Evolutionary conservation across 2,888 invertebrate genomes (phyloP).

Genomic region (Nowickia ferox): DNA sequence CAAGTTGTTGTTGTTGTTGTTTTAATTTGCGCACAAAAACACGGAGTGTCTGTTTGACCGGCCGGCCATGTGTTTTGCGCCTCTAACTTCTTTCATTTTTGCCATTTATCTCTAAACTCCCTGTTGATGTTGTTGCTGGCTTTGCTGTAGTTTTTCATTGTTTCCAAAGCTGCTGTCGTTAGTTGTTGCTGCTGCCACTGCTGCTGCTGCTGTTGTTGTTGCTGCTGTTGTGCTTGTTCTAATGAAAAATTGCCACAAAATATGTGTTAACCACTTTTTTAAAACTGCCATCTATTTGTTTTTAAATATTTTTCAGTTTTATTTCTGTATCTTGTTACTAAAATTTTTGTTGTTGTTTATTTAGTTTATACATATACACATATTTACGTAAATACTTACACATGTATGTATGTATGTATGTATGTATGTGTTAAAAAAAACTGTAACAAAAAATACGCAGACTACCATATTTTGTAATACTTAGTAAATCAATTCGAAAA

Average conservation of each 20-base stretch:
- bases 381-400: neutral
- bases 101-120: slow-evolving; percentile 31
- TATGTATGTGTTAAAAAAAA: slow-evolving; percentile 3
- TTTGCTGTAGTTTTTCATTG: slow-evolving; percentile 13
- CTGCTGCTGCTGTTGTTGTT: slow-evolving; percentile 35
- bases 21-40: neutral
- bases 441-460: slow-evolving; percentile 29
- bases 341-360: slow-evolving; percentile 41
- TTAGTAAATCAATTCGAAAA: slow-evolving; percentile 44
- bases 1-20: neutral
- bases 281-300: slow-evolving; percentile 75
- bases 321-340: slow-evolving; percentile 34
- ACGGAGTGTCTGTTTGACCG: neutral
- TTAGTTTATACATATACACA: neutral
- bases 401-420: slow-evolving; percentile 4
- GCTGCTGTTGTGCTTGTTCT: slow-evolving; percentile 69
- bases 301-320: slow-evolving; percentile 71
- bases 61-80: slow-evolving; percentile 1
- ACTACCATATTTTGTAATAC: slow-evolving; percentile 41
- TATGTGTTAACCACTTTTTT: slow-evolving; percentile 83
- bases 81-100: slow-evolving; percentile 12
- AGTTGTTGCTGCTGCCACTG: slow-evolving; percentile 11
- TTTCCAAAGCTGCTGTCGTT: slow-evolving; percentile 33
- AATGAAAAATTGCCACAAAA: slow-evolving; percentile 82
- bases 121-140: slow-evolving; percentile 14